Percentiles rank a stretch among this genome's conserved stretches.
phyloP scores from a whole-genome alignment of 2,888 invertebrate genomes.

The Dynastes grantii region DNA sequence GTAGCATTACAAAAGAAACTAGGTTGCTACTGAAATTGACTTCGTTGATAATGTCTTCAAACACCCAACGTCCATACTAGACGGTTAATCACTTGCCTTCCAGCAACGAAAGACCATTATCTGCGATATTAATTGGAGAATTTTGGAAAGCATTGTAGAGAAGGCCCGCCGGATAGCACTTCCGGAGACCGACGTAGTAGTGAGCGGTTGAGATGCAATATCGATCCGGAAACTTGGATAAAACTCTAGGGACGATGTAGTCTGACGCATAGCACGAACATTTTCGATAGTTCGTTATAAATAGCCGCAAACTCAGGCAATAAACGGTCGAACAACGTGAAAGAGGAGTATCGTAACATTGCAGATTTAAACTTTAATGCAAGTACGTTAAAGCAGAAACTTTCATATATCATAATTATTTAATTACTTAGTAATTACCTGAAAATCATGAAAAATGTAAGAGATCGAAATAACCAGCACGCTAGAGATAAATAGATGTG shows the following conservation, averaged over 20 bases:
- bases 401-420: no score
- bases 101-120: no score
- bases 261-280: not conserved
- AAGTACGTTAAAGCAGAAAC: not conserved
- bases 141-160: slow-evolving; percentile 1
- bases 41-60: no score
- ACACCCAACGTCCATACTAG: no score
- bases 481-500: not conserved
- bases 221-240: slow-evolving; percentile 27
- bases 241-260: slow-evolving; percentile 10
- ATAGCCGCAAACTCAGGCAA: not conserved
- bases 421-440: no score
- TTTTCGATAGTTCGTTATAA: slow-evolving; percentile 16
- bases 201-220: slow-evolving; percentile 19
- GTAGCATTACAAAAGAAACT: no score
- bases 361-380: not conserved
- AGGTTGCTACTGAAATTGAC: no score
- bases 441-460: no score
- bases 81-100: no score
- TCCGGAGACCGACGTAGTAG: slow-evolving; percentile 1
- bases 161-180: not conserved
- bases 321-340: not conserved
- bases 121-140: not conserved
- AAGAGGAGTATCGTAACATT: not conserved
- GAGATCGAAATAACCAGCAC: no score